Percentiles rank a stretch among this genome's conserved stretches.
Evolutionary conservation across 1,140 invertebrate genomes (phyloP).

Genomic region (Hylaeus volcanicus): DNA sequence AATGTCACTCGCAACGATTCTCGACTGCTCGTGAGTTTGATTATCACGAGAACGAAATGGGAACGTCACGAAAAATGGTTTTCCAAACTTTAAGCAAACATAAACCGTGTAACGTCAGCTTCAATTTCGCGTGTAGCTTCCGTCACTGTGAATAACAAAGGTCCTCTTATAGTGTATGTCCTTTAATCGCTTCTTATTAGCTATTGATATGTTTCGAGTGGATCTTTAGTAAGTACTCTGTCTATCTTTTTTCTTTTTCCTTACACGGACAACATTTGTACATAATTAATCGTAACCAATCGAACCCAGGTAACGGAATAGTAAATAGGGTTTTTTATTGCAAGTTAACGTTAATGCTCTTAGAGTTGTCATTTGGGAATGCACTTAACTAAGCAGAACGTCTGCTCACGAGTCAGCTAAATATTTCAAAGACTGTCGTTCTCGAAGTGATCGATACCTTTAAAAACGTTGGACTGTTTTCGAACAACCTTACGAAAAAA

Average conservation of each 20-base stretch:
- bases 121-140: neutral
- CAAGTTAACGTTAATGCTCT: neutral
- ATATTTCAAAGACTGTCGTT: neutral
- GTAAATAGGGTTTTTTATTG: neutral
- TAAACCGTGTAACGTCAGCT: neutral
- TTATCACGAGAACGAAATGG: neutral
- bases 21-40: slow-evolving; percentile 23
- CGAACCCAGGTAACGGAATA: neutral
- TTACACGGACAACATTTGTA: neutral
- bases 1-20: neutral
- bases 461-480: too few relatives aligned
- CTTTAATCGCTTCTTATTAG: neutral
- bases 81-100: too few relatives aligned
- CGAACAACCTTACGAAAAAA: too few relatives aligned
- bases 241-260: neutral
- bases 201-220: neutral
- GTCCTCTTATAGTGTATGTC: neutral
- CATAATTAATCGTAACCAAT: neutral
- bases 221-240: slow-evolving; percentile 3
- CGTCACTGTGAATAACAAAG: neutral
- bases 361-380: neutral
- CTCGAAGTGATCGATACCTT: neutral
- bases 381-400: neutral
- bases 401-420: slow-evolving; percentile 3
- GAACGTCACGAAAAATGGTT: neutral